Percentiles rank a stretch among this genome's conserved stretches.
phyloP scores from a whole-genome alignment of 2,888 invertebrate species.

The Serripes groenlandicus region DNA sequence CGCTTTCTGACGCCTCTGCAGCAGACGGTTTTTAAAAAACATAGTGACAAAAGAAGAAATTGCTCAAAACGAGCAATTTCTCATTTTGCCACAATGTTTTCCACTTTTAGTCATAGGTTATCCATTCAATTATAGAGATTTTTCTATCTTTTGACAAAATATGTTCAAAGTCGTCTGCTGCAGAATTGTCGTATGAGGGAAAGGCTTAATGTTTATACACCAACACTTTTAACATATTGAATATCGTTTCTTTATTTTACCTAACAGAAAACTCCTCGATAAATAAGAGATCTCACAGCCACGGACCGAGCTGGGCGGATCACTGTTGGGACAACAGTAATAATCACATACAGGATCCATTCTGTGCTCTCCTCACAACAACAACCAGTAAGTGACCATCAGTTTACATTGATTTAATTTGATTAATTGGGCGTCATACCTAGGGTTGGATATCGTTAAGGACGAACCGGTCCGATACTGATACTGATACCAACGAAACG shows the following conservation, averaged over 20 bases:
- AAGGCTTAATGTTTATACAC: too few relatives aligned
- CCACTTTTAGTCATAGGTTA: background rate
- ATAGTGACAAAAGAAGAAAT: background rate
- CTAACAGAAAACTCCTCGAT: conserved; percentile 45
- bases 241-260: too few relatives aligned
- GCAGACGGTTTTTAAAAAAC: too few relatives aligned
- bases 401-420: background rate
- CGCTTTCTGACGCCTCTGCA: too few relatives aligned
- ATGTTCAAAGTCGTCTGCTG: background rate
- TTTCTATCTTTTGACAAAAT: background rate
- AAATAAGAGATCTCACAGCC: conserved; percentile 49
- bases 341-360: conserved; percentile 50
- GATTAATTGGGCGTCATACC: background rate
- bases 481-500: too few relatives aligned
- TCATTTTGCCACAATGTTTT: background rate
- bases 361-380: conserved; percentile 57
- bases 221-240: background rate
- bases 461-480: too few relatives aligned
- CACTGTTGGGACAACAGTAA: conserved; percentile 57
- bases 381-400: conserved; percentile 17
- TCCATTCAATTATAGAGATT: background rate
- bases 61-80: background rate
- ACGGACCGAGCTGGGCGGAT: conserved; percentile 46
- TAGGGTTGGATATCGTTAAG: too few relatives aligned
- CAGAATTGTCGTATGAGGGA: background rate